Evolutionary conservation across 2,888 invertebrate species (phyloP).

Genomic region (Digitonthophagus gazella): DNA sequence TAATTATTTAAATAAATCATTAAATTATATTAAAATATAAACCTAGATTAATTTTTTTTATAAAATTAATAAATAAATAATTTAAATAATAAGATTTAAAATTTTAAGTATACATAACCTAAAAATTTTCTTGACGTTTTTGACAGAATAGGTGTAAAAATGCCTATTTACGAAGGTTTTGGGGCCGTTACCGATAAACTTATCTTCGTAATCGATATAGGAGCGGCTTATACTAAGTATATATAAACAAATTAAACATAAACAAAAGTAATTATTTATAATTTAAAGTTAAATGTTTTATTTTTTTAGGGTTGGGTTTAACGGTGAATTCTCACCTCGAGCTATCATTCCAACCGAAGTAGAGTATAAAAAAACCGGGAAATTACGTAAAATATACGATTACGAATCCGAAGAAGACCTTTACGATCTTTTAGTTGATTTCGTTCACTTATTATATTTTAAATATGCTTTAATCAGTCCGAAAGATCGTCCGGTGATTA

Average conservation of each 20-base stretch:
- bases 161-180: slow-evolving; percentile 80
- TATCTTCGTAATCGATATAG: slow-evolving; percentile 87
- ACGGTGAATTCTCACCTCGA: slow-evolving; percentile 84
- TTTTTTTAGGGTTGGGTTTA: slow-evolving; percentile 79
- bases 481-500: slow-evolving; percentile 86
- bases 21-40: too few species aligned
- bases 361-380: slow-evolving; percentile 63
- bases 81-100: too few species aligned
- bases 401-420: slow-evolving; percentile 67
- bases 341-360: slow-evolving; percentile 82
- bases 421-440: slow-evolving; percentile 82
- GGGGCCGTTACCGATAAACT: slow-evolving; percentile 81
- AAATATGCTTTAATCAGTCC: slow-evolving; percentile 90
- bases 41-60: too few species aligned
- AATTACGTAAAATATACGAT: slow-evolving; percentile 62
- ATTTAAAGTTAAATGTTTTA: slow-evolving; percentile 17
- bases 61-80: too few species aligned
- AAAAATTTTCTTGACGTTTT: too few species aligned
- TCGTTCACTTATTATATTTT: slow-evolving; percentile 84
- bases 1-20: too few species aligned
- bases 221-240: slow-evolving; percentile 89
- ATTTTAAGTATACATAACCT: too few species aligned
- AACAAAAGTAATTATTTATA: too few species aligned
- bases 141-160: slow-evolving; percentile 40
- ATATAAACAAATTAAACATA: too few species aligned